Percentiles rank a stretch among this genome's conserved stretches.
Evolutionary conservation across 2,113 vertebrate species (phyloP).

Genomic region (Trichomycterus rosablanca): DNA sequence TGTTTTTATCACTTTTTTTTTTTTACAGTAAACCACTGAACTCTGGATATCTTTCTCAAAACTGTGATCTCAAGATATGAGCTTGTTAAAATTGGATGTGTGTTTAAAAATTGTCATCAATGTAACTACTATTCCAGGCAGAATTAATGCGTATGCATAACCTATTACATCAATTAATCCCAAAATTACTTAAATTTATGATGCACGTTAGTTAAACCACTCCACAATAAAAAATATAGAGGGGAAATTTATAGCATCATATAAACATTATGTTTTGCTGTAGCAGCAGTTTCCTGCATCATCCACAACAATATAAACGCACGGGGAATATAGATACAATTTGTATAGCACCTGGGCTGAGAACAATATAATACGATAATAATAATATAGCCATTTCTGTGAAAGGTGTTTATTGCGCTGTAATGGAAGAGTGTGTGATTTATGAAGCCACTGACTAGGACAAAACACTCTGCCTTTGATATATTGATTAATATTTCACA

Average conservation of each 20-base stretch:
- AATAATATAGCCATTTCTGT: background rate
- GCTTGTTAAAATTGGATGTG: background rate
- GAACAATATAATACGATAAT: no score
- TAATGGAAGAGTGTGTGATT: slow-evolving; percentile 21
- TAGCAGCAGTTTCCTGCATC: no score
- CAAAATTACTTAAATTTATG: background rate
- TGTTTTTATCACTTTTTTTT: background rate
- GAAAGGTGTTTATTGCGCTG: slow-evolving; percentile 10
- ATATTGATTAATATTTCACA: slow-evolving; percentile 30
- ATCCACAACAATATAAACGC: no score
- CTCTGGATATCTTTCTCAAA: background rate
- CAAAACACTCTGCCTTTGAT: slow-evolving; percentile 15
- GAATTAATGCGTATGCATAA: slow-evolving; percentile 1
- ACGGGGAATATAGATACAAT: no score
- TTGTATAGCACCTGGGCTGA: no score
- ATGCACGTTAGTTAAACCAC: background rate
- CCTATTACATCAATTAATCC: slow-evolving; percentile 1
- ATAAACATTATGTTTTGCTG: background rate
- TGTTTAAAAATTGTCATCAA: background rate
- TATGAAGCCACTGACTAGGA: slow-evolving; percentile 11
- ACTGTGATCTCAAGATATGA: background rate
- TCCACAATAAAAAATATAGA: background rate
- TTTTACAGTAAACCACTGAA: background rate
- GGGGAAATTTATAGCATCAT: background rate
- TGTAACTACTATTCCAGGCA: background rate